Evolutionary conservation across 2,888 invertebrate genomes (phyloP).

Genomic region (Drosophila ustulata): DNA sequence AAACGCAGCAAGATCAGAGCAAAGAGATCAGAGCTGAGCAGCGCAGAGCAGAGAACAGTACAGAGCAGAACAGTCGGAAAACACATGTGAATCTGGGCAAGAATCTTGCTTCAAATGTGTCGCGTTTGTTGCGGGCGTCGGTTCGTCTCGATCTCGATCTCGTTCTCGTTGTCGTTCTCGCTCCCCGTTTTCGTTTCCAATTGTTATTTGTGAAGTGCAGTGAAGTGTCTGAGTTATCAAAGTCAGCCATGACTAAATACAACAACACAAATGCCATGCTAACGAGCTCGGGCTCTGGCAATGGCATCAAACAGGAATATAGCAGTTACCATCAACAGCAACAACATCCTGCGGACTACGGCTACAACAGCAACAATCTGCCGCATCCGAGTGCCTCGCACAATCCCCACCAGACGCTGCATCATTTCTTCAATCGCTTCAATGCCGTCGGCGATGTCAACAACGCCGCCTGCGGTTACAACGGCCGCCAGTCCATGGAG

Average conservation of each 20-base stretch:
- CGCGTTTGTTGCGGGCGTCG: conserved; percentile 75
- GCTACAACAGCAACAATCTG: conserved; percentile 42
- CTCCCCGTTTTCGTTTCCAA: not conserved
- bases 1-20: conserved; percentile 62
- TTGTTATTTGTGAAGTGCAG: not conserved
- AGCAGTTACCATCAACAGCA: conserved; percentile 54
- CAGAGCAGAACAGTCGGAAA: conserved; percentile 7
- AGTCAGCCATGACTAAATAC: conserved; percentile 72
- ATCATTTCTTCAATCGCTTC: conserved; percentile 78
- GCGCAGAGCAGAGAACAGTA: conserved; percentile 1
- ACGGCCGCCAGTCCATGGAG: conserved; percentile 48
- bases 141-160: conserved; percentile 46
- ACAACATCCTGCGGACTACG: conserved; percentile 28
- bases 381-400: conserved; percentile 49
- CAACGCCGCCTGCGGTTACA: conserved; percentile 44
- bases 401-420: conserved; percentile 75
- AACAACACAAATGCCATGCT: conserved; percentile 60
- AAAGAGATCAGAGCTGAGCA: conserved; percentile 6
- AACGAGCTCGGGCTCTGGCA: conserved; percentile 17
- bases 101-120: conserved; percentile 70
- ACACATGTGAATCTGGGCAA: conserved; percentile 45
- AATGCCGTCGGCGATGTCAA: conserved; percentile 74
- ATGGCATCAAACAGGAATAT: conserved; percentile 71
- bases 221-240: conserved; percentile 18
- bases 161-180: not conserved